Evolutionary conservation across 2,888 invertebrate species (phyloP).

Genomic region (Fragum sueziense): DNA sequence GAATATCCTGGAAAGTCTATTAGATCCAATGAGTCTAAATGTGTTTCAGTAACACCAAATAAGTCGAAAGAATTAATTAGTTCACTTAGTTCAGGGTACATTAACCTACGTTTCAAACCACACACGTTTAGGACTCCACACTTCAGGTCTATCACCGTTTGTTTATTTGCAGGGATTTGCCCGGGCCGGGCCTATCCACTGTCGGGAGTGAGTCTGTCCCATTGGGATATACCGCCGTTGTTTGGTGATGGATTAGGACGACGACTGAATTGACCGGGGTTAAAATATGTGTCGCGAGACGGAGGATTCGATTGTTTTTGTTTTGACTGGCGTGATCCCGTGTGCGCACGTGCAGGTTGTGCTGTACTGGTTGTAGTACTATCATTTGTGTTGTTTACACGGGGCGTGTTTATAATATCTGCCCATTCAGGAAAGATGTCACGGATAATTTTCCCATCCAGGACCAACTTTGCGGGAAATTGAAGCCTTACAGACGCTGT

Average conservation of each 20-base stretch:
- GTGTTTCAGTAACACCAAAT: conserved; percentile 8
- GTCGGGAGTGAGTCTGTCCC: neutral
- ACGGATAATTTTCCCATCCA: neutral
- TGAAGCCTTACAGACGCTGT: neutral
- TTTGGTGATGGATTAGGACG: too few relatives aligned
- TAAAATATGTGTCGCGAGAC: neutral
- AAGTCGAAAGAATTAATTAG: conserved; percentile 6
- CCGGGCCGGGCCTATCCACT: neutral
- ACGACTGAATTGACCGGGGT: neutral
- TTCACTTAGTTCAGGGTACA: conserved; percentile 4
- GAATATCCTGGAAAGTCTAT: neutral
- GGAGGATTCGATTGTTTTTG: neutral
- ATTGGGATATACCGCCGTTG: too few relatives aligned
- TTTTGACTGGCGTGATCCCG: neutral
- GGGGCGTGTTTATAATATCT: neutral
- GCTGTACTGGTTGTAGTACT: neutral
- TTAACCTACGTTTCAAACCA: neutral
- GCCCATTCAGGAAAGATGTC: neutral
- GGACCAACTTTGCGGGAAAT: neutral
- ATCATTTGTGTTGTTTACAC: neutral
- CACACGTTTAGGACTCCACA: neutral
- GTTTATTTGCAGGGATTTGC: neutral
- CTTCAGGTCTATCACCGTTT: neutral
- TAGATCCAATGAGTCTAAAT: conserved; percentile 15
- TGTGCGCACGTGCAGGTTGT: neutral